phyloP scores from a whole-genome alignment of 2,888 invertebrate species.

The Acronicta alni region DNA sequence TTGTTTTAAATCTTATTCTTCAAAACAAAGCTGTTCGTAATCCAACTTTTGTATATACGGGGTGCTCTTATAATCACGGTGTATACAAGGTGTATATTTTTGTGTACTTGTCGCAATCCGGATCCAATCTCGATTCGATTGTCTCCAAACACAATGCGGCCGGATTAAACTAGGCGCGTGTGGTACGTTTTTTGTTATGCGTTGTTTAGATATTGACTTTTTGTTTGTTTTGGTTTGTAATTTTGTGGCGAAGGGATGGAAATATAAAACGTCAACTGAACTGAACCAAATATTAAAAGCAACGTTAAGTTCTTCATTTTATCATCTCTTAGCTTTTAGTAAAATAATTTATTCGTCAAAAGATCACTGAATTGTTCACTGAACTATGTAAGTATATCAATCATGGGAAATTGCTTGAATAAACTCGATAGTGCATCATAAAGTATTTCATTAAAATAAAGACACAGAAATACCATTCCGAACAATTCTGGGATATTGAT shows the following conservation, averaged over 20 bases:
- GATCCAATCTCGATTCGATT: slow-evolving; percentile 60
- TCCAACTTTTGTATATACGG: slow-evolving; percentile 18
- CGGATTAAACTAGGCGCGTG: slow-evolving; percentile 47
- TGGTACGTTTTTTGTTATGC: slow-evolving; percentile 26
- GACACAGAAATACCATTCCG: too few relatives aligned
- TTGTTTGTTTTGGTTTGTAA: slow-evolving; percentile 26
- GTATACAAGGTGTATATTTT: slow-evolving; percentile 35
- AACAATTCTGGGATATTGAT: too few relatives aligned
- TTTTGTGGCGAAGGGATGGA: background rate
- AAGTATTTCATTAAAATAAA: background rate
- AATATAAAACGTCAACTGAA: background rate
- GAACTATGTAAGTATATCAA: background rate
- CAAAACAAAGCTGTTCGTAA: slow-evolving; percentile 43
- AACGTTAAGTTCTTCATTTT: too few relatives aligned
- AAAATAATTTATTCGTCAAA: too few relatives aligned
- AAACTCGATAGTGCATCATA: background rate
- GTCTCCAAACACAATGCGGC: slow-evolving; percentile 55
- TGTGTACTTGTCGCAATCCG: slow-evolving; percentile 47
- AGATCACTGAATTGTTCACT: background rate
- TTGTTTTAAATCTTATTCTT: background rate
- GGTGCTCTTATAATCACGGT: slow-evolving; percentile 9
- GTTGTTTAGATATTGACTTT: slow-evolving; percentile 20
- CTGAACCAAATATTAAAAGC: background rate
- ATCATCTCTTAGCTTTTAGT: too few relatives aligned
- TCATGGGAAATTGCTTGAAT: background rate